phyloP scores from a whole-genome alignment of 2,888 invertebrate species.

The Acheta domesticus region DNA sequence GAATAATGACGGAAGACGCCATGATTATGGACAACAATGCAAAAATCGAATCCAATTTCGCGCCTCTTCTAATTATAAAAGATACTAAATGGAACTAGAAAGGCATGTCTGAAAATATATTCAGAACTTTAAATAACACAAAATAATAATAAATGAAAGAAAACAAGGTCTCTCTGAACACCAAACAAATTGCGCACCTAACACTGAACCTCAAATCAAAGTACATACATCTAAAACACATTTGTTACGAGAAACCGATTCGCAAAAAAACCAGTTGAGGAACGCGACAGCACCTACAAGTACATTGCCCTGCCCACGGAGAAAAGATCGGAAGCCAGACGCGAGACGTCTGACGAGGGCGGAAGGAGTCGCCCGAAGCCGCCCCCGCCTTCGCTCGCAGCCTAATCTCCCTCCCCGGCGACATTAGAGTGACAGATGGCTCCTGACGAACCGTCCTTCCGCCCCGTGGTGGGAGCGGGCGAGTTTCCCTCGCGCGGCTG shows the following conservation, averaged over 20 bases:
- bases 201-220: too few relatives aligned
- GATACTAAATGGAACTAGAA: too few relatives aligned
- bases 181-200: too few relatives aligned
- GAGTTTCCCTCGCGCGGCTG: background rate
- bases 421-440: slow-evolving; percentile 3
- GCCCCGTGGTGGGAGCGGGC: background rate
- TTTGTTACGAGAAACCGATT: background rate
- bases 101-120: too few relatives aligned
- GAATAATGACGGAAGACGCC: too few relatives aligned
- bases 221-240: background rate
- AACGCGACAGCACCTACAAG: background rate
- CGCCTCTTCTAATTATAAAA: too few relatives aligned
- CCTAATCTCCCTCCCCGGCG: slow-evolving; percentile 1
- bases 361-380: background rate
- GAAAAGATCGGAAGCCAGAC: too few relatives aligned
- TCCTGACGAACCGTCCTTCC: background rate
- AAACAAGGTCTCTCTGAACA: too few relatives aligned
- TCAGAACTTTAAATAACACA: background rate
- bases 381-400: background rate
- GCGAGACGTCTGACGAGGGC: too few relatives aligned
- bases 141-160: background rate
- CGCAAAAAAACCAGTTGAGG: background rate
- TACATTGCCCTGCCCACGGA: too few relatives aligned
- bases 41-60: too few relatives aligned
- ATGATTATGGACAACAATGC: too few relatives aligned